phyloP scores from a whole-genome alignment of 2,888 invertebrate genomes.

The Augiades crinisus region DNA sequence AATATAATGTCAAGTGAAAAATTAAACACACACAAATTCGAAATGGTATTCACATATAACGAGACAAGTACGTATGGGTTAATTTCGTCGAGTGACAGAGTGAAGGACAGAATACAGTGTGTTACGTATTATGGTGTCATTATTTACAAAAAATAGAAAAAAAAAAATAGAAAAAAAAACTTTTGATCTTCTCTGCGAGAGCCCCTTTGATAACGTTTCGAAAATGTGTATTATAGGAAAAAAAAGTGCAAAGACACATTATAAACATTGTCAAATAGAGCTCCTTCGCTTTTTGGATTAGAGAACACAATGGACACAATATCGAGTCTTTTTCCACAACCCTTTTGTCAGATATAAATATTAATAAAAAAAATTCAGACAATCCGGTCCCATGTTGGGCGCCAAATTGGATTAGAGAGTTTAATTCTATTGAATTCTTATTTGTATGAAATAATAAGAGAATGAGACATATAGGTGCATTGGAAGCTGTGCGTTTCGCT shows the following conservation, averaged over 20 bases:
- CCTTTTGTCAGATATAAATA: slow-evolving; percentile 53
- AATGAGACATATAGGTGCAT: slow-evolving; percentile 42
- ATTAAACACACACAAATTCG: slow-evolving; percentile 54
- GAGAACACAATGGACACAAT: no score
- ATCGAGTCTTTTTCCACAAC: slow-evolving; percentile 74
- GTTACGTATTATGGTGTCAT: slow-evolving; percentile 59
- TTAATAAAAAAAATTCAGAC: slow-evolving; percentile 28
- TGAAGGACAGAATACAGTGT: slow-evolving; percentile 54
- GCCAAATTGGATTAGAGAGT: slow-evolving; percentile 31
- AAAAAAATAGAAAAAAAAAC: slow-evolving; percentile 28
- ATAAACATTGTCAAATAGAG: slow-evolving; percentile 46
- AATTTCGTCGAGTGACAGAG: slow-evolving; percentile 52
- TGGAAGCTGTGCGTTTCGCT: slow-evolving; percentile 48
- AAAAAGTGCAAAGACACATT: not conserved
- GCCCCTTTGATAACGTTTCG: slow-evolving; percentile 38
- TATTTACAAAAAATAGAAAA: slow-evolving; percentile 57
- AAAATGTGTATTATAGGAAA: not conserved
- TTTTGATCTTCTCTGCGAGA: no score
- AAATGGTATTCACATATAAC: slow-evolving; percentile 35
- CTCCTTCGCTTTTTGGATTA: slow-evolving; percentile 36
- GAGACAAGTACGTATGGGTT: slow-evolving; percentile 58
- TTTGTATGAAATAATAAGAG: slow-evolving; percentile 34
- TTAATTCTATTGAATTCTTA: slow-evolving; percentile 34
- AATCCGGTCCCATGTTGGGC: slow-evolving; percentile 29
- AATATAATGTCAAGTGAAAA: slow-evolving; percentile 43